Conservation (phyloP, 2,797 vertebrate genomes). For the Calcarius lapponicus region DNA sequence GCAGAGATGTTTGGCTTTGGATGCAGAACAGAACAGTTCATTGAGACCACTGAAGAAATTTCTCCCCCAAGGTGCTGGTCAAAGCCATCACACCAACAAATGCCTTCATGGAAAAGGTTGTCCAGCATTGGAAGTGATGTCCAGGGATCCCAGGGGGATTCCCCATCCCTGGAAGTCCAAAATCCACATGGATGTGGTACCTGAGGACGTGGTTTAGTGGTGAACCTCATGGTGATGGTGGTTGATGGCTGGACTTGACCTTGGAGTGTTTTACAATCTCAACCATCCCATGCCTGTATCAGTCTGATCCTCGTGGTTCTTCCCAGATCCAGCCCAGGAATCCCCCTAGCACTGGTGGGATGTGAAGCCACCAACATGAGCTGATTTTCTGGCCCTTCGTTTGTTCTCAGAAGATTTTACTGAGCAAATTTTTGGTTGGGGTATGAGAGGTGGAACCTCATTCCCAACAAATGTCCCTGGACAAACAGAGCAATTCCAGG, state of each 20-base stretch:
- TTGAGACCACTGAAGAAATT: accelerated
- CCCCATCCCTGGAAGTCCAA: neutral
- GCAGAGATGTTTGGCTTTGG: accelerated
- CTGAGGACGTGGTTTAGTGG: accelerated
- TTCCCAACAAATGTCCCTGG: neutral
- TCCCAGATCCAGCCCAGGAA: neutral
- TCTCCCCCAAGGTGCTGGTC: accelerated
- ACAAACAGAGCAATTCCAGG: neutral
- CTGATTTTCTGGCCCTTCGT: neutral
- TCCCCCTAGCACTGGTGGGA: neutral
- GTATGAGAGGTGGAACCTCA: neutral
- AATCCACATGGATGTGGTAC: accelerated
- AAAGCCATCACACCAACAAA: neutral
- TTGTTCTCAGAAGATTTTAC: neutral
- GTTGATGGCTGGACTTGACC: neutral
- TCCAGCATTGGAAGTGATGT: neutral
- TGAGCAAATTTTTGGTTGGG: neutral
- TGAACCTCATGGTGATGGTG: accelerated
- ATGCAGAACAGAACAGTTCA: accelerated
- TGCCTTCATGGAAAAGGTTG: neutral
- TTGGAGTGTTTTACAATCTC: neutral
- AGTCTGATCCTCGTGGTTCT: no score
- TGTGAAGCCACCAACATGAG: neutral
- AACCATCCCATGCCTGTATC: accelerated
- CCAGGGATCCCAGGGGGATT: neutral